Evolutionary conservation across 2,113 vertebrate species (phyloP).

Genomic region (Mormoops blainvillei): DNA sequence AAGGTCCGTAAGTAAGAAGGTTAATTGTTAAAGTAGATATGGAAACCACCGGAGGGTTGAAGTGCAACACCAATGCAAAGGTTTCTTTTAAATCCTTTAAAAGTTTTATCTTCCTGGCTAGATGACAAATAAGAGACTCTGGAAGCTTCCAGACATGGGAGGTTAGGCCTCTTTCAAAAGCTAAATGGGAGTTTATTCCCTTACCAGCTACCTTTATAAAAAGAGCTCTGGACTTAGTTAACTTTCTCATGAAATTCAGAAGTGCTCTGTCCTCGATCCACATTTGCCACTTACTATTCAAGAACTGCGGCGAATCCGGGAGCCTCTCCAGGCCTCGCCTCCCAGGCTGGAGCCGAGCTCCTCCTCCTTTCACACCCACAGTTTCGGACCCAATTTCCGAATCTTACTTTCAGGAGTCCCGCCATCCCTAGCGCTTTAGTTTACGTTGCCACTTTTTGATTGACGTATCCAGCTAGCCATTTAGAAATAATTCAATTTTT

Average conservation of each 20-base stretch:
- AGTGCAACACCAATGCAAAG: neutral
- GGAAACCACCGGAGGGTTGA: neutral
- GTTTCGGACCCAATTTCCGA: neutral
- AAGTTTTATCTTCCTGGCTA: neutral
- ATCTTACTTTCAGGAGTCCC: neutral
- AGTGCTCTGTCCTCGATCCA: neutral
- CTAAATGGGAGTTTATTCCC: neutral
- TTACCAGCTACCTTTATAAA: neutral
- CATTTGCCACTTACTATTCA: neutral
- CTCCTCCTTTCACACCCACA: neutral
- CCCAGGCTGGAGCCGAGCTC: neutral
- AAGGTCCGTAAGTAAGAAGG: neutral
- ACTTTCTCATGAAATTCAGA: neutral
- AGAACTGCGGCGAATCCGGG: neutral
- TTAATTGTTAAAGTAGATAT: neutral
- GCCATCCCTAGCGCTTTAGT: neutral
- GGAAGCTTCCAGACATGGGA: neutral
- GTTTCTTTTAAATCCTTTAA: neutral
- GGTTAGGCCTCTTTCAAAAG: neutral
- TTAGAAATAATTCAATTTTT: neutral
- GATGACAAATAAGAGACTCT: neutral
- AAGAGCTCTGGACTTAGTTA: neutral
- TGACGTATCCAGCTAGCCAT: neutral
- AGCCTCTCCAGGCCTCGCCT: neutral
- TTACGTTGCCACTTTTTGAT: neutral